These are phyloP conservation scores for Muraenolepis orangiensis DNA, from an alignment of 2,797 vertebrate genomes.

Conservation along the genomic window DNA sequence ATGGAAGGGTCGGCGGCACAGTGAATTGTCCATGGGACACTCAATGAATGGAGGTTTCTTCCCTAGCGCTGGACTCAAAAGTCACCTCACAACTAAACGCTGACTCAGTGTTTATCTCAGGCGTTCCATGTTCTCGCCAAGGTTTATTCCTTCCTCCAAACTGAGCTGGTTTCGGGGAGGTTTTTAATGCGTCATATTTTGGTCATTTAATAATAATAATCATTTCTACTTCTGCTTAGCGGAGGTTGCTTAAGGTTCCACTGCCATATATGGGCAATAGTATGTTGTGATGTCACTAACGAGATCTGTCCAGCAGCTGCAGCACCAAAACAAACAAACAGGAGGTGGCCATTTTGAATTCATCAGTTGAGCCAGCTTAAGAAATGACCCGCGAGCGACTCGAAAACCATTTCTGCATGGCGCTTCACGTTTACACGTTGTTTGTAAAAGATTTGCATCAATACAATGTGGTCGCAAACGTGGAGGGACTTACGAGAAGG, in stretches of 20 bases:
- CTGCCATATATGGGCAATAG: not conserved
- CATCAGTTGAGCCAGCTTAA: not conserved
- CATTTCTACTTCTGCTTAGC: not conserved
- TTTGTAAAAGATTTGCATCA: too few species aligned
- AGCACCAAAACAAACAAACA: not conserved
- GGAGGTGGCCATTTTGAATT: not conserved
- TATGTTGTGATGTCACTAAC: not conserved
- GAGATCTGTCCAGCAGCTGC: not conserved
- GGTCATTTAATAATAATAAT: not conserved
- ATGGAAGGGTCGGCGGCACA: not conserved
- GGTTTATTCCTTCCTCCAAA: not conserved
- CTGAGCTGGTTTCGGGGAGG: not conserved
- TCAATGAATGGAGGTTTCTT: not conserved
- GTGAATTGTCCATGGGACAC: not conserved
- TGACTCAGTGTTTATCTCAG: not conserved
- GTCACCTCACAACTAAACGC: not conserved
- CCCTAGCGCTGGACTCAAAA: not conserved
- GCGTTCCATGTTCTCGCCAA: not conserved
- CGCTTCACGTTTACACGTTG: too few species aligned
- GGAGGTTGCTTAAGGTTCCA: not conserved
- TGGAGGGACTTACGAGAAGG: conserved; percentile 78
- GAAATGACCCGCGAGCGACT: not conserved
- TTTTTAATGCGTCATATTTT: not conserved
- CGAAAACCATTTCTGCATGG: too few species aligned
- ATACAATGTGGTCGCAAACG: not conserved